Evolutionary conservation across 2,888 invertebrate genomes (phyloP), one percentile per base, ranked within the genome.

Genomic region (Anodontia alba): DNA sequence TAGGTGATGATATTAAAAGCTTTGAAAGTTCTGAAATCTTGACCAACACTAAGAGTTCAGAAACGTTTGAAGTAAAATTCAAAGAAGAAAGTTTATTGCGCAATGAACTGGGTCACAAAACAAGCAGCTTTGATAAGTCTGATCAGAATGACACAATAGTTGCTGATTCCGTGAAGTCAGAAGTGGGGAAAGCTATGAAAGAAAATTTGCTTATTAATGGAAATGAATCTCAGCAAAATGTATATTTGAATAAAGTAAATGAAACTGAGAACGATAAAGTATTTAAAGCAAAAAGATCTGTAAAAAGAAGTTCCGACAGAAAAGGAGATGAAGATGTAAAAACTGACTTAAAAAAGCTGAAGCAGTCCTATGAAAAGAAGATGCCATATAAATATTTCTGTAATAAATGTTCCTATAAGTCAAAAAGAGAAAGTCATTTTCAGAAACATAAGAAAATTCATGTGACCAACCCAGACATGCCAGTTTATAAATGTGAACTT

Each of bases 321-420:
- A 67, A 75, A 31, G 38, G 12, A 38, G 43, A 71, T 17, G 36
- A 12, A 51, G 51, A 20, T 12, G 42, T 38, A 31, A 72, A 76
- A 67, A 49, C 76, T 0, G 68, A 69, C 0, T 80, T 71, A 49
- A 79, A 73, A 54, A 76, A 57, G 57, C 49, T 71, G n/a, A 89
- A 86, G 73, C 91, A 90, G 71, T 86, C 91, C 69, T 92, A 92
- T 75, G 92, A 92, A 75, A 95, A 96, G 96, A 91, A 96, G 96
- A 7, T 96, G 96, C 92, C 89, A 82, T 95, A 91, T 81, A 95
- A 95, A 82, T 94, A 92, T 85, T 95, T 93, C 82, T 95, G 95
- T 80, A 87, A 88, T 3, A 83, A 90, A n/a, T 95, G 95, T 81
- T 95, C 95, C 0, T 95, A 94, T 83, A 95, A 94, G 84, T 93